Conservation (phyloP, 1,140 invertebrate genomes). For the Tetragonula clypearis region DNA sequence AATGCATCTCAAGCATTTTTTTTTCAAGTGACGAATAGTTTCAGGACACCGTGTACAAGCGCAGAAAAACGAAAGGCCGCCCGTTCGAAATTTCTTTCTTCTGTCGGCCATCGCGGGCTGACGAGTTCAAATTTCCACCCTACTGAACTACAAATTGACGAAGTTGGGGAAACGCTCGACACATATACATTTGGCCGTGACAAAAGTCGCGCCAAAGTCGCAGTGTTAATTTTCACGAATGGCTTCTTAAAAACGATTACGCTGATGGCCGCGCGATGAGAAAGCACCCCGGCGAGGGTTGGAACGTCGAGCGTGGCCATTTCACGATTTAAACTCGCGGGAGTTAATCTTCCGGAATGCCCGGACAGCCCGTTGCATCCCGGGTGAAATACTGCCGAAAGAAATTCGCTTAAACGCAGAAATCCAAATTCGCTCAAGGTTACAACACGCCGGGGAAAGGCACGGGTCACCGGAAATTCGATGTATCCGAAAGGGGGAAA, state of each 20-base stretch:
- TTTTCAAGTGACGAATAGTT: no score
- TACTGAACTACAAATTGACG: neutral
- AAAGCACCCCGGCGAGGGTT: conserved; percentile 23
- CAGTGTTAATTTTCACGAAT: conserved; percentile 5
- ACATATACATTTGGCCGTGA: neutral
- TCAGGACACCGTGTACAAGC: no score
- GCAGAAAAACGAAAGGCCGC: neutral
- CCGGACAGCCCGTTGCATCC: conserved; percentile 26
- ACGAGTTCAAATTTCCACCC: neutral
- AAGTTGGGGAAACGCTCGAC: neutral
- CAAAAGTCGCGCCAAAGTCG: neutral
- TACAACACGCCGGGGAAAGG: neutral
- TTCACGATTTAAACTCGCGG: conserved; percentile 40
- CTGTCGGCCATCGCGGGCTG: neutral
- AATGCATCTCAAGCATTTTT: no score
- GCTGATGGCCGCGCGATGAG: neutral
- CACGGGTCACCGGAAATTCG: conserved; percentile 23
- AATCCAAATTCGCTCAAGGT: conserved; percentile 36
- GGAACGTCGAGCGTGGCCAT: conserved; percentile 34
- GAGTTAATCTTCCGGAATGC: conserved; percentile 61
- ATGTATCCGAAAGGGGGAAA: conserved; percentile 12
- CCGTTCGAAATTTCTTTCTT: neutral
- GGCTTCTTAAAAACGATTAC: conserved; percentile 2
- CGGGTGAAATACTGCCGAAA: conserved; percentile 57
- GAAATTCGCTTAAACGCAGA: conserved; percentile 48